A percentile compares a stretch with the other conserved stretches of the same genome.
Conservation (phyloP, 2,113 vertebrate genomes). For the Pholis gunnellus region DNA sequence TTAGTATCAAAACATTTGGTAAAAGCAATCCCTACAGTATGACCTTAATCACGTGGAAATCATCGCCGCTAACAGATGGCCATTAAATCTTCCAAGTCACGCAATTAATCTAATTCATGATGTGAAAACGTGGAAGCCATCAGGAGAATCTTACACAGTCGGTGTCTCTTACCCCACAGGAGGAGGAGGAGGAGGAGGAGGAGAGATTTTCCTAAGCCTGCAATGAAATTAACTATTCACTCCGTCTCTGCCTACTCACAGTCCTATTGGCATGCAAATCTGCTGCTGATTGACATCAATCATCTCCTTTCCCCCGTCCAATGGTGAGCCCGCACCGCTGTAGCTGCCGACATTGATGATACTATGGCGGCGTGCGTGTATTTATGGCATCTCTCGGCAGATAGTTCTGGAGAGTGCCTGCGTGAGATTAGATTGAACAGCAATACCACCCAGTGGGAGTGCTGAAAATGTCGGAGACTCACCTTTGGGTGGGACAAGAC, state of each 20-base stretch:
- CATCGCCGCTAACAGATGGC: neutral
- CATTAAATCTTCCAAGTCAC: slow-evolving; percentile 12
- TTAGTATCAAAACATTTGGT: neutral
- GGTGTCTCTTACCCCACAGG: slow-evolving; percentile 12
- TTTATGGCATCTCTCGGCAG: slow-evolving; percentile 29
- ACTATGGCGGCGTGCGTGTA: slow-evolving; percentile 22
- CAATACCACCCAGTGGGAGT: slow-evolving; percentile 74
- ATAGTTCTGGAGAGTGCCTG: slow-evolving; percentile 2
- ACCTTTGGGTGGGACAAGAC: slow-evolving; percentile 50
- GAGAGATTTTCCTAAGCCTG: slow-evolving; percentile 35
- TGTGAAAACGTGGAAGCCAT: slow-evolving; percentile 21
- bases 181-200: slow-evolving; percentile 23
- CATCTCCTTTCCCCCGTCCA: slow-evolving; percentile 52
- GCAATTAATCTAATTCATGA: slow-evolving; percentile 32
- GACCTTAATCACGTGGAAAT: neutral
- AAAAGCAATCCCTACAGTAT: neutral
- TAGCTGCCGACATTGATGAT: slow-evolving; percentile 43
- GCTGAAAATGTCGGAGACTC: slow-evolving; percentile 65
- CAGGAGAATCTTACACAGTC: slow-evolving; percentile 19
- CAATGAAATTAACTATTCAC: slow-evolving; percentile 54
- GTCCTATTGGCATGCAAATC: slow-evolving; percentile 67
- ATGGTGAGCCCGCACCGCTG: slow-evolving; percentile 20
- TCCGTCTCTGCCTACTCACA: slow-evolving; percentile 63
- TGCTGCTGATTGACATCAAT: slow-evolving; percentile 49
- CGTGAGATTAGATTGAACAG: slow-evolving; percentile 61